phyloP scores from a whole-genome alignment of 2,113 vertebrate species.

The Talpa occidentalis region DNA sequence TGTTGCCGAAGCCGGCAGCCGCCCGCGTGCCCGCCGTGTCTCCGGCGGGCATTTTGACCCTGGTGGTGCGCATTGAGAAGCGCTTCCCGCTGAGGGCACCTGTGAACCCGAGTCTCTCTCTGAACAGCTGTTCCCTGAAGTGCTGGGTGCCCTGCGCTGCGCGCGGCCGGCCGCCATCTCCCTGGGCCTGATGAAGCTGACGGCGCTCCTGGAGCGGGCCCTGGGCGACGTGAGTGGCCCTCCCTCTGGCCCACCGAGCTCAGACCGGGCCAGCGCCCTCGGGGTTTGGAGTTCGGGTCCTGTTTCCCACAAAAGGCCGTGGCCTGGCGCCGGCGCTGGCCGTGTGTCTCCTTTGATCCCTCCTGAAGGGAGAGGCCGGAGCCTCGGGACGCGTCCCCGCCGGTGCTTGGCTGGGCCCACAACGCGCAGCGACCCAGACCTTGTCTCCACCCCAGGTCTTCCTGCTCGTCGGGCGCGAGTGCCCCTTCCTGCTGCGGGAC shows the following conservation, averaged over 20 bases:
- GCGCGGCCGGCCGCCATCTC: constrained; percentile 68
- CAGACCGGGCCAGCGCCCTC: no score
- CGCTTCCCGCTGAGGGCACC: neutral
- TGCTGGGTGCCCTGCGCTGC: constrained; percentile 76
- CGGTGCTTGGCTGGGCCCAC: no score
- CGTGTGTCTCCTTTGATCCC: no score
- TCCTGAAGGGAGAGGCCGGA: no score
- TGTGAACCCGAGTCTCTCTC: neutral
- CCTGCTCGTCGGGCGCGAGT: constrained; percentile 85
- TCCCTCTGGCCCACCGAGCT: neutral
- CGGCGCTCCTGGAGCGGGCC: constrained; percentile 85
- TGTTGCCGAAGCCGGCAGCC: no score
- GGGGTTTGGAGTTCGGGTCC: no score
- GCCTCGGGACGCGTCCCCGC: no score
- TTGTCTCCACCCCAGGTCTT: constrained; percentile 82
- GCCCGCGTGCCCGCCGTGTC: no score
- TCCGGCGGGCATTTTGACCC: neutral
- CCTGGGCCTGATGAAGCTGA: constrained; percentile 88
- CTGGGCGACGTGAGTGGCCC: constrained; percentile 87
- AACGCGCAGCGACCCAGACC: no score
- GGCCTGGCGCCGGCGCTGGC: no score
- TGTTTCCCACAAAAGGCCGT: no score
- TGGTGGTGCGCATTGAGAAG: constrained; percentile 31
- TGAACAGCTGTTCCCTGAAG: constrained; percentile 85
- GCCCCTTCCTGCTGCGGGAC: constrained; percentile 89